These are phyloP conservation scores for Orchesella cincta DNA, from an alignment of 1,140 invertebrate genomes.

Conservation along the genomic window DNA sequence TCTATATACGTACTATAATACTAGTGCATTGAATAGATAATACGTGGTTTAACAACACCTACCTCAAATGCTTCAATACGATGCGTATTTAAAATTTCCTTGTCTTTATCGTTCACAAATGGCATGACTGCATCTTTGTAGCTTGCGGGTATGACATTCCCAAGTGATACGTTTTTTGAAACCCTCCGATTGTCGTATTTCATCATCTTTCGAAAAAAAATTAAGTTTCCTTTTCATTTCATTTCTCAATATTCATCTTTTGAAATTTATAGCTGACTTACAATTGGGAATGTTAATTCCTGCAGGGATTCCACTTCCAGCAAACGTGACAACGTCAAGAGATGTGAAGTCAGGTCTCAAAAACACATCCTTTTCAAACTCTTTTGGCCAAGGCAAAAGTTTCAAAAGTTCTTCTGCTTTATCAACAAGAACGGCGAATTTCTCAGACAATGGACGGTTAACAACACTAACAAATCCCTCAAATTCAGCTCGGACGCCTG, in stretches of 20 bases:
- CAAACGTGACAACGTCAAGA: slow-evolving; percentile 89
- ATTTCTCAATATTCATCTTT: too few relatives aligned
- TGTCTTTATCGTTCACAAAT: slow-evolving; percentile 75
- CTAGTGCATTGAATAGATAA: too few relatives aligned
- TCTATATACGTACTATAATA: too few relatives aligned
- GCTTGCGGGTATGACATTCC: slow-evolving; percentile 86
- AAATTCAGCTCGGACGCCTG: slow-evolving; percentile 89
- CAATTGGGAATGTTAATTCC: slow-evolving; percentile 98
- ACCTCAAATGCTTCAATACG: slow-evolving; percentile 45
- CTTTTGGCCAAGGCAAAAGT: slow-evolving; percentile 80
- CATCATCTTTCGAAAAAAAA: slow-evolving; percentile 74
- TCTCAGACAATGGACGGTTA: slow-evolving; percentile 90
- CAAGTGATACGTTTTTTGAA: slow-evolving; percentile 96
- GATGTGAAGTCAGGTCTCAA: slow-evolving; percentile 93
- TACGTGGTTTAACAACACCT: neutral
- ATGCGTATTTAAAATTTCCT: slow-evolving; percentile 71
- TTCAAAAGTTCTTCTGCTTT: slow-evolving; percentile 78
- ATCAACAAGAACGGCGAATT: slow-evolving; percentile 78
- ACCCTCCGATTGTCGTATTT: slow-evolving; percentile 89
- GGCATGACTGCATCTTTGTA: slow-evolving; percentile 77
- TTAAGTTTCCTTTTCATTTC: too few relatives aligned
- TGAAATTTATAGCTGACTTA: too few relatives aligned
- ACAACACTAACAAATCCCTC: slow-evolving; percentile 96
- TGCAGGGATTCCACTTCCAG: slow-evolving; percentile 85
- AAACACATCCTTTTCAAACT: slow-evolving; percentile 90